These are phyloP conservation scores for Liopterus haemorrhoidalis DNA, from an alignment of 2,888 invertebrate genomes.

Conservation along the genomic window DNA sequence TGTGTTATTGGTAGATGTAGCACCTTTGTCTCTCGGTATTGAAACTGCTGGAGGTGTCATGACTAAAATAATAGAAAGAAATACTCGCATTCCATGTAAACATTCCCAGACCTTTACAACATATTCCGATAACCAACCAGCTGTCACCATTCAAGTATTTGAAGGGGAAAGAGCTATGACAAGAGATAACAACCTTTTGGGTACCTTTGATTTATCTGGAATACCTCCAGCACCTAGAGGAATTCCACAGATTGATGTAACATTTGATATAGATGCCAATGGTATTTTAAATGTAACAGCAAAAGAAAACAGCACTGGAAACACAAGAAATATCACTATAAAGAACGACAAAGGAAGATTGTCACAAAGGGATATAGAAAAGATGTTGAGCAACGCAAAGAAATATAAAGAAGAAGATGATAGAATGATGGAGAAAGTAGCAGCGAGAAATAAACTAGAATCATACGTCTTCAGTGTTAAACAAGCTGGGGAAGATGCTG, in stretches of 20 bases:
- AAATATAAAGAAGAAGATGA: conserved; percentile 67
- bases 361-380: conserved; percentile 75
- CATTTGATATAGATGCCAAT: conserved; percentile 72
- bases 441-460: conserved; percentile 67
- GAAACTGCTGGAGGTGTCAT: conserved; percentile 53
- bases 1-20: conserved; percentile 54
- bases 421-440: conserved; percentile 61
- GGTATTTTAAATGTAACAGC: conserved; percentile 58
- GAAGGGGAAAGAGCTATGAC: conserved; percentile 56
- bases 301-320: conserved; percentile 53
- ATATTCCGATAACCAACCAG: conserved; percentile 74
- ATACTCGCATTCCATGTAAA: conserved; percentile 65
- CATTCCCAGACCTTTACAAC: conserved; percentile 72
- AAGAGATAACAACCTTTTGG: conserved; percentile 51
- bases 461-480: conserved; percentile 64
- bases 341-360: conserved; percentile 78
- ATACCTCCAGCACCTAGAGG: conserved; percentile 53
- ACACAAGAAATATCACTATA: conserved; percentile 71
- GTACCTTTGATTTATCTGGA: conserved; percentile 49
- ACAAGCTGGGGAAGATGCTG: conserved; percentile 62
- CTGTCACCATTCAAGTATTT: conserved; percentile 66
- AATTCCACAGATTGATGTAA: conserved; percentile 51
- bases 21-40: conserved; percentile 48
- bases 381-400: conserved; percentile 72
- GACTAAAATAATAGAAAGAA: conserved; percentile 66